A percentile compares a stretch with the other conserved stretches of the same genome.
Evolutionary conservation across 2,797 vertebrate species (phyloP).

Genomic region (Microhierax caerulescens): DNA sequence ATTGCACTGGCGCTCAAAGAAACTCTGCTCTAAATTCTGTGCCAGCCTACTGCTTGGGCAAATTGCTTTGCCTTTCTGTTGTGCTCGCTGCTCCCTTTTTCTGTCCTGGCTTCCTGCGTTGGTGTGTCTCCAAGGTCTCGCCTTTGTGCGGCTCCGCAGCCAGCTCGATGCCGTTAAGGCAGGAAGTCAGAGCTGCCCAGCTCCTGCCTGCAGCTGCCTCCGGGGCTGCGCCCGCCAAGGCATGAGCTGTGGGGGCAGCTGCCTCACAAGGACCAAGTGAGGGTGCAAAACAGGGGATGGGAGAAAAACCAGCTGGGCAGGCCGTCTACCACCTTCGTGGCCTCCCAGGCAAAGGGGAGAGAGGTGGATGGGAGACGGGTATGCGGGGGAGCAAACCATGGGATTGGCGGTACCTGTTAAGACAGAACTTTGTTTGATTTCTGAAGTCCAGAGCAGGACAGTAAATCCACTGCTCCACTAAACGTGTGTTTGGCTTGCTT

Average conservation of each 20-base stretch:
- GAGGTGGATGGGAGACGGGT: not conserved
- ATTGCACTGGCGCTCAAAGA: not conserved
- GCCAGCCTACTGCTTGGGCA: not conserved
- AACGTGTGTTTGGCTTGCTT: not conserved
- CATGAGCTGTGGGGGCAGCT: not conserved
- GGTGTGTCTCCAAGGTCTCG: not conserved
- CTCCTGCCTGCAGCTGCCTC: not conserved
- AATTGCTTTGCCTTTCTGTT: constrained; percentile 2
- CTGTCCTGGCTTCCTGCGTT: constrained; percentile 16
- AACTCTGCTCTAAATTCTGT: constrained; percentile 13
- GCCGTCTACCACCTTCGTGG: not conserved
- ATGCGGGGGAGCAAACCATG: not conserved
- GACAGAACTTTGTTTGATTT: not conserved
- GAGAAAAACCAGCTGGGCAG: not conserved
- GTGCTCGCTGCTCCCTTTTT: constrained; percentile 17
- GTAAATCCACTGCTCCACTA: not conserved
- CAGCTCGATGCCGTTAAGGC: not conserved
- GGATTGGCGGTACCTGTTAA: accelerated
- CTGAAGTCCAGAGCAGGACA: not conserved
- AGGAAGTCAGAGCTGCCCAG: constrained; percentile 21
- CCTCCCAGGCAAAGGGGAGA: not conserved
- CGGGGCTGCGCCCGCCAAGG: not conserved
- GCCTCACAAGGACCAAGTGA: not conserved
- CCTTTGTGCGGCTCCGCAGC: not conserved
- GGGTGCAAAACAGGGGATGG: not conserved